Evolutionary conservation across 1,140 invertebrate species (phyloP).

Genomic region (Bemisia tabaci): DNA sequence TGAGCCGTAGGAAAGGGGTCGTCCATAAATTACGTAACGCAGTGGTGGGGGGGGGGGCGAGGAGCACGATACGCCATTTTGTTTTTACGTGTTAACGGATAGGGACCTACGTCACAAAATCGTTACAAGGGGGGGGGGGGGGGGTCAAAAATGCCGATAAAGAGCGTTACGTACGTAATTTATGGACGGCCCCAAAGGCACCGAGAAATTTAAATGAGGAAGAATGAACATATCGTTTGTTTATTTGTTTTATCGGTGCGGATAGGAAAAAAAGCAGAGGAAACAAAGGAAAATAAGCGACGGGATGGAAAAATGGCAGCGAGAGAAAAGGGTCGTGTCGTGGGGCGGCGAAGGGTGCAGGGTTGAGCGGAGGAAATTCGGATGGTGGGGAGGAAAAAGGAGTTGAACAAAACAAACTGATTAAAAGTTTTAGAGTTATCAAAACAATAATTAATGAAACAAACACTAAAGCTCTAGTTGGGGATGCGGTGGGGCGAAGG

Average conservation of each 20-base stretch:
- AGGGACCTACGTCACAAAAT: too few relatives aligned
- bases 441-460: neutral
- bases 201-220: neutral
- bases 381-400: neutral
- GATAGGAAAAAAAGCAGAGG: neutral
- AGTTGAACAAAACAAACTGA: neutral
- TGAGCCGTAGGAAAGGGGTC: too few relatives aligned
- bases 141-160: neutral
- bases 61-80: too few relatives aligned
- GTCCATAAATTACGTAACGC: too few relatives aligned
- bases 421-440: neutral
- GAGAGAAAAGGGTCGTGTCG: conserved; percentile 1
- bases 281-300: neutral
- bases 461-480: neutral
- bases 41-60: too few relatives aligned
- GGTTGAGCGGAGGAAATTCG: too few relatives aligned
- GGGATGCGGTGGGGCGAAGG: neutral
- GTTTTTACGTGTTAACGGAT: too few relatives aligned
- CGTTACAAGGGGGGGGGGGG: too few relatives aligned
- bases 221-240: neutral
- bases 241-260: neutral
- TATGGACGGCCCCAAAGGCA: too few relatives aligned
- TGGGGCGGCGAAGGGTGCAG: neutral
- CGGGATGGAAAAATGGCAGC: neutral
- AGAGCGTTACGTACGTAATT: too few relatives aligned